Evolutionary conservation across 1,140 invertebrate species (phyloP).

Genomic region (Pectinophora gossypiella): DNA sequence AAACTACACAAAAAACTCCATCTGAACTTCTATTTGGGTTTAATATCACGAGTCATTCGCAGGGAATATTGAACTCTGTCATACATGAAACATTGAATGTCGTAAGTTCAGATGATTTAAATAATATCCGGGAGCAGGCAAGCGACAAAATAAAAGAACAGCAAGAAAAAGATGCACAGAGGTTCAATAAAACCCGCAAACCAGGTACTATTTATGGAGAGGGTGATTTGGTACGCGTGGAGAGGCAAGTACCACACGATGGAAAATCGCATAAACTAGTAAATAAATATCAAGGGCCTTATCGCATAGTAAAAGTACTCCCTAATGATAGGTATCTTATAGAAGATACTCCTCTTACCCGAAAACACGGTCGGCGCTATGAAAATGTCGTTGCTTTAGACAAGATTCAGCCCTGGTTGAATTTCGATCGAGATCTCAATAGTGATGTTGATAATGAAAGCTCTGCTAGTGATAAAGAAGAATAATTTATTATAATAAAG

Average conservation of each 20-base stretch:
- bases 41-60: background rate
- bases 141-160: background rate
- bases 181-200: background rate
- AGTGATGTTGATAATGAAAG: background rate
- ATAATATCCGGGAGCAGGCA: background rate
- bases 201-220: background rate
- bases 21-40: background rate
- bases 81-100: background rate
- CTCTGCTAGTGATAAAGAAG: no score
- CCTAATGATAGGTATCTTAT: background rate
- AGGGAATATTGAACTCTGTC: background rate
- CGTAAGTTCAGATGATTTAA: background rate
- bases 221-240: background rate
- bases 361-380: background rate
- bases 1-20: background rate
- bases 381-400: background rate
- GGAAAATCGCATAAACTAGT: background rate
- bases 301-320: background rate
- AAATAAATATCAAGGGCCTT: background rate
- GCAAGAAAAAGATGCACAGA: background rate
- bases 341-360: background rate
- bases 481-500: no score
- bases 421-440: background rate
- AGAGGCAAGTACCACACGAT: background rate
- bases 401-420: background rate